Conservation (phyloP, 2,888 invertebrate species). For the Drosophila trichaetosa region DNA sequence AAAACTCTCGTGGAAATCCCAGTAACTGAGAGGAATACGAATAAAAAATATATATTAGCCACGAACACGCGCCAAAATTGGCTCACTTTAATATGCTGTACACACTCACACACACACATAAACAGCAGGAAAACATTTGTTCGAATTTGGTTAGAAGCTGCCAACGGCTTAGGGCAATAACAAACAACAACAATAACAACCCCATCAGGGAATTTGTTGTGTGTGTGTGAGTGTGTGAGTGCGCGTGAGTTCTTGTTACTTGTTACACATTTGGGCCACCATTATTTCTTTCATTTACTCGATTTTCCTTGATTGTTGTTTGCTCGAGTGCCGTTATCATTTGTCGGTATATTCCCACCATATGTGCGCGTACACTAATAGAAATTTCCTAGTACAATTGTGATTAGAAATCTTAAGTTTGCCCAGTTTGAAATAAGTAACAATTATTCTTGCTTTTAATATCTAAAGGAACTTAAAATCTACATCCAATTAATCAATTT, state of each 20-base stretch:
- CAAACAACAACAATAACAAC: slow-evolving; percentile 4
- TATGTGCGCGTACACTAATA: slow-evolving; percentile 50
- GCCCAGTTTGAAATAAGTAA: background rate
- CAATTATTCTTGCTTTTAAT: background rate
- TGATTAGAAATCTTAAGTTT: background rate
- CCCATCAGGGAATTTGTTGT: slow-evolving; percentile 6
- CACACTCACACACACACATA: slow-evolving; percentile 32
- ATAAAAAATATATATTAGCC: slow-evolving; percentile 37
- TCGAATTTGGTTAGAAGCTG: slow-evolving; percentile 39
- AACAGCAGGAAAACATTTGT: slow-evolving; percentile 45
- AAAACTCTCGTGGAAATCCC: slow-evolving; percentile 27
- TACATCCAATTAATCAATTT: too few relatives aligned
- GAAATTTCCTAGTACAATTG: background rate
- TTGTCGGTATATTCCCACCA: slow-evolving; percentile 71
- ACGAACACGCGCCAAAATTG: slow-evolving; percentile 57
- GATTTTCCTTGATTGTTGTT: slow-evolving; percentile 79
- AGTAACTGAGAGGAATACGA: slow-evolving; percentile 16
- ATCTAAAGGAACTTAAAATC: background rate
- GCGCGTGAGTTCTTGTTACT: slow-evolving; percentile 58
- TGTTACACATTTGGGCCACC: slow-evolving; percentile 66
- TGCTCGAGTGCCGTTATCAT: slow-evolving; percentile 79
- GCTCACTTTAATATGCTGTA: slow-evolving; percentile 68
- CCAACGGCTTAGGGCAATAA: slow-evolving; percentile 24
- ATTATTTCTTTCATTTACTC: slow-evolving; percentile 78
- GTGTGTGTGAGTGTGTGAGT: slow-evolving; percentile 1